Base-by-base conservation (phyloP, 2,113 vertebrate genomes). In the Chaetorhynchus papuensis region DNA sequence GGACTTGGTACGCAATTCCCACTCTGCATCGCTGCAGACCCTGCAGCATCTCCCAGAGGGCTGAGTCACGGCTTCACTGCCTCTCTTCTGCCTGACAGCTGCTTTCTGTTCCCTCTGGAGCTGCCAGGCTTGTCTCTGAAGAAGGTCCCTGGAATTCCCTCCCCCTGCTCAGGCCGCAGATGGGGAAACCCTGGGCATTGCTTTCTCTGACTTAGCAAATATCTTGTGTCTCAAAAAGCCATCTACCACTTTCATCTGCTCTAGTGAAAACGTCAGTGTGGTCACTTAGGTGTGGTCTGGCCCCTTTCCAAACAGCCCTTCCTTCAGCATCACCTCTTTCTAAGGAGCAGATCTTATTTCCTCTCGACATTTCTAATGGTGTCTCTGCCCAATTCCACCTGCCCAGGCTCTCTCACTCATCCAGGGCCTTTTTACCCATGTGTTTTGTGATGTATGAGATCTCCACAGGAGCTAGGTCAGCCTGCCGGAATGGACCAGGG, bases 281-380 rank as follows among this genome's bases (percentile, higher is more conserved):
- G 31, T 69, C 85, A 24, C 20, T 45, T 50, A 53, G 14, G 27
- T 20, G 44, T 63, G 60, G 39, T 66, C 27, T 14, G 56, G 63
- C 16, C 35, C 31, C 35, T 50, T 19, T 64, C 47, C 39, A 39
- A 72, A 61, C 3, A 64, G 14, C 57, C 41, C 22, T 39, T 74
- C 35, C 27, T 90, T 57, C 2, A 3, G 30, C 69, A 78, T 11
- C n/a, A 26, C 24, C 22, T 44, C 60, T 75, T 86, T 39, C 54
- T 81, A 39, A 77, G 23, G 15, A 70, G 28, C 13, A 82, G 22
- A n/a, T 76, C 39, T 81, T 8, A 23, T 23, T 91, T 72, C n/a
- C 31, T 49, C 31, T 68, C 7, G 0, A 21, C 9, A 60, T 28
- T 19, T 8, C 28, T 15, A 31, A 0, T 3, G 39, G 12, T 60